Evolutionary conservation across 1,140 invertebrate genomes (phyloP).

Genomic region (Drosophila pseudoobscura): DNA sequence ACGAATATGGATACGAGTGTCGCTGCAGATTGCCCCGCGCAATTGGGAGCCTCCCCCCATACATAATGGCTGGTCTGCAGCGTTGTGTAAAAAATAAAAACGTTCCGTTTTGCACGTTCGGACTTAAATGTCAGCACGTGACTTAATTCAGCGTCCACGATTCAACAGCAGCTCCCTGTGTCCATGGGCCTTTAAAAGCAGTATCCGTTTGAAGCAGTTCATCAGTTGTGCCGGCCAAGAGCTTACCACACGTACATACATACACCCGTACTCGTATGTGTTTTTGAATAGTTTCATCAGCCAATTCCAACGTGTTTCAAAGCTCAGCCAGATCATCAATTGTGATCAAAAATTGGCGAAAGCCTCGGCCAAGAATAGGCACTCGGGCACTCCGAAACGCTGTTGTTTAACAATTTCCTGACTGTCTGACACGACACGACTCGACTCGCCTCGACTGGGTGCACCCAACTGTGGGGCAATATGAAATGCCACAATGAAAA

Average conservation of each 20-base stretch:
- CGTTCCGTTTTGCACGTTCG: constrained; percentile 70
- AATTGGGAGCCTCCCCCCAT: constrained; percentile 21
- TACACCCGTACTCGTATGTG: too few species aligned
- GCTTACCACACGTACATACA: neutral
- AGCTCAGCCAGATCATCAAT: constrained; percentile 7
- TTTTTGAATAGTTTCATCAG: too few species aligned
- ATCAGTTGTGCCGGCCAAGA: neutral
- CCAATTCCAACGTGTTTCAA: neutral
- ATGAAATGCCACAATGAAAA: constrained; percentile 29
- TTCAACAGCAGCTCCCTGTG: neutral
- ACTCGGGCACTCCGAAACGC: neutral
- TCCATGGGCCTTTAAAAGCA: neutral
- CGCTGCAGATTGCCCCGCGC: constrained; percentile 24
- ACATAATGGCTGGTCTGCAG: constrained; percentile 32
- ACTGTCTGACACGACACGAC: too few species aligned
- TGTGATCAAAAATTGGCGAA: constrained; percentile 12
- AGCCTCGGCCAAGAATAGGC: constrained; percentile 1
- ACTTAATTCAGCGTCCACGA: constrained; percentile 41
- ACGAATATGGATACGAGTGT: constrained; percentile 1
- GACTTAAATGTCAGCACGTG: constrained; percentile 79
- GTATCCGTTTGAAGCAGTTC: constrained; percentile 4
- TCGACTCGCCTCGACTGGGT: too few species aligned
- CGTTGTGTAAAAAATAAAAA: constrained; percentile 22
- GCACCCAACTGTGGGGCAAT: neutral
- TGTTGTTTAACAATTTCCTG: neutral